Evolutionary conservation across 2,113 vertebrate genomes (phyloP).

Genomic region (Sminthopsis crassicaudata): DNA sequence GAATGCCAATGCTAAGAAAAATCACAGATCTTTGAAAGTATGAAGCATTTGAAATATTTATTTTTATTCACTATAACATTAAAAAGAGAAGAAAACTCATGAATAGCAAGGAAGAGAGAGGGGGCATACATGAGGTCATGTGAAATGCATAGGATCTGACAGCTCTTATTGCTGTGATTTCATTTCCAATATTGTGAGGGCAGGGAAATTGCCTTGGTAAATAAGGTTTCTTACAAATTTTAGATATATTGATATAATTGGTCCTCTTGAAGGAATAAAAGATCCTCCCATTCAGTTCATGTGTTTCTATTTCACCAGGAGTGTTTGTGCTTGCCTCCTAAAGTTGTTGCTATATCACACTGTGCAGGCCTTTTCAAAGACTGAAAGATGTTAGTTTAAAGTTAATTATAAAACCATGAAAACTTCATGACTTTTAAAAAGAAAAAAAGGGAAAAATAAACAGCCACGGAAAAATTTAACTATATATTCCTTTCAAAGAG

Average conservation of each 20-base stretch:
- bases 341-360: constrained; percentile 50
- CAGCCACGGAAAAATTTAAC: not conserved
- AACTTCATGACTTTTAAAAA: constrained; percentile 18
- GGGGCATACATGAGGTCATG: not conserved
- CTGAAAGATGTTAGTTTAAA: constrained; percentile 58
- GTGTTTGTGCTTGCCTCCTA: constrained; percentile 43
- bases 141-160: constrained; percentile 44
- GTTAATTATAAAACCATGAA: not conserved
- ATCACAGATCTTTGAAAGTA: not conserved
- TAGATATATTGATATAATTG: constrained; percentile 42
- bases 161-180: constrained; percentile 60
- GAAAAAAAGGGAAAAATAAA: constrained; percentile 17
- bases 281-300: not conserved
- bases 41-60: not conserved
- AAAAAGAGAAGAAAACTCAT: constrained; percentile 45
- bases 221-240: constrained; percentile 47
- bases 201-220: constrained; percentile 39
- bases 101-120: constrained; percentile 34
- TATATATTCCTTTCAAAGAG: not conserved
- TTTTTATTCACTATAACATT: constrained; percentile 32
- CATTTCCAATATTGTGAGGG: constrained; percentile 61
- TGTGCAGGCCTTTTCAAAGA: constrained; percentile 40
- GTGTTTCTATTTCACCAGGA: not conserved
- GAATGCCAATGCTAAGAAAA: not conserved
- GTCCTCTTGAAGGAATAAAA: constrained; percentile 52